phyloP scores from a whole-genome alignment of 2,113 vertebrate species.

The Phasianus colchicus region DNA sequence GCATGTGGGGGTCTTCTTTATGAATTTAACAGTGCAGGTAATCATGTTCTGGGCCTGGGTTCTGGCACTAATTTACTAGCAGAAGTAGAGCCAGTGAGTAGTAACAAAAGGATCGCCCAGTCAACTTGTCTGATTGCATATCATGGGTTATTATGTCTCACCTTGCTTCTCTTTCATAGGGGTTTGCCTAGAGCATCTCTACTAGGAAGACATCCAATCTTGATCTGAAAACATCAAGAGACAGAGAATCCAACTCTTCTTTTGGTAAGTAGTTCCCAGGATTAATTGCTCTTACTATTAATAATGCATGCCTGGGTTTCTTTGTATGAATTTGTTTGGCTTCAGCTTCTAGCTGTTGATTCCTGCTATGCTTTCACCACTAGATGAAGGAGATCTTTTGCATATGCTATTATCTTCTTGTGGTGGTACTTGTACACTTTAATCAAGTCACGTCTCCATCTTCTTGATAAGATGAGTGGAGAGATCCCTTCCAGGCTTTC shows the following conservation, averaged over 20 bases:
- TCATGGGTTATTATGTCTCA: slow-evolving; percentile 31
- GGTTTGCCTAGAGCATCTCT: slow-evolving; percentile 55
- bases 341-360: slow-evolving; percentile 49
- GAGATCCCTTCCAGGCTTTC: slow-evolving; percentile 56
- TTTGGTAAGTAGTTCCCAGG: slow-evolving; percentile 67
- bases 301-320: slow-evolving; percentile 66
- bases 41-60: not conserved
- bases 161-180: slow-evolving; percentile 42
- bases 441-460: slow-evolving; percentile 47
- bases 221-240: slow-evolving; percentile 68
- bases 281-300: slow-evolving; percentile 66
- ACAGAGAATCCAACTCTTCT: slow-evolving; percentile 39
- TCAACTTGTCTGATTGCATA: slow-evolving; percentile 14
- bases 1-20: not conserved
- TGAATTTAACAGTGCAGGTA: not conserved
- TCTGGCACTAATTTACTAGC: not conserved
- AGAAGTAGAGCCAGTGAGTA: not conserved
- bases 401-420: slow-evolving; percentile 43
- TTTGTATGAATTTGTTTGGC: slow-evolving; percentile 54
- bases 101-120: slow-evolving; percentile 38
- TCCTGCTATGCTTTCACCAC: slow-evolving; percentile 37
- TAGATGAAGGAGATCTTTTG: slow-evolving; percentile 62
- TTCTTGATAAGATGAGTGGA: slow-evolving; percentile 53
- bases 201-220: slow-evolving; percentile 65
- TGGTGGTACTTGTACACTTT: slow-evolving; percentile 38